phyloP scores from a whole-genome alignment of 2,113 vertebrate species.

The Clarias batrachus region DNA sequence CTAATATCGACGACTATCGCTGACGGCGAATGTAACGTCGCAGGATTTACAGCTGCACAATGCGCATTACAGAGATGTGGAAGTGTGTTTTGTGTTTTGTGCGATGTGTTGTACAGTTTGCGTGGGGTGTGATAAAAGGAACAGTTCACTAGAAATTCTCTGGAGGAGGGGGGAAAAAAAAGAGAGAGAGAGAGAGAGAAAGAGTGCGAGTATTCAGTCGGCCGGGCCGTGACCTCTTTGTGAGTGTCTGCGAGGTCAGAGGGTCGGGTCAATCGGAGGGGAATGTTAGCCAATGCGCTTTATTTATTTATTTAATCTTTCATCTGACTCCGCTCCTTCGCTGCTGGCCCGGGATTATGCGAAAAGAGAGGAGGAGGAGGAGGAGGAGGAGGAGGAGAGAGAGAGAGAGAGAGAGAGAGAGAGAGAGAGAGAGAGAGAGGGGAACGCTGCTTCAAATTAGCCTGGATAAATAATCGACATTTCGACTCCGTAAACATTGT shows the following conservation, averaged over 20 bases:
- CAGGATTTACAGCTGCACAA: neutral
- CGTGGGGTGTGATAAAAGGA: neutral
- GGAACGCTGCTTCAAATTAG: slow-evolving; percentile 75
- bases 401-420: slow-evolving; percentile 21
- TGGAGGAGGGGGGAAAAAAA: neutral
- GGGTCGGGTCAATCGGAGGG: slow-evolving; percentile 68
- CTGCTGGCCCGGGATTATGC: slow-evolving; percentile 66
- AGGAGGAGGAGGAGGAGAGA: slow-evolving; percentile 1
- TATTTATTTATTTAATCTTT: slow-evolving; percentile 77
- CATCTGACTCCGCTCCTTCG: slow-evolving; percentile 60
- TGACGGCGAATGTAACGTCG: neutral
- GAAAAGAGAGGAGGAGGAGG: slow-evolving; percentile 40
- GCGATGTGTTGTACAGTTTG: neutral
- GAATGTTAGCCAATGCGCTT: slow-evolving; percentile 71
- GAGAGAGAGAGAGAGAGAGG: slow-evolving; percentile 40
- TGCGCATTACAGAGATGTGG: neutral
- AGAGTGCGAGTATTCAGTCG: slow-evolving; percentile 28
- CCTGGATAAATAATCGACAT: slow-evolving; percentile 72
- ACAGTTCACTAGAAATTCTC: neutral
- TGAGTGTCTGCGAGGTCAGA: slow-evolving; percentile 64
- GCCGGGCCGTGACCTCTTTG: slow-evolving; percentile 63
- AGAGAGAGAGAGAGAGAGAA: neutral
- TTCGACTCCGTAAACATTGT: slow-evolving; percentile 65
- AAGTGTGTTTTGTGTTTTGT: neutral
- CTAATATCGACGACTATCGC: neutral